These are phyloP conservation scores for Dione vanillae DNA, from an alignment of 2,888 invertebrate genomes.

Conservation along the genomic window DNA sequence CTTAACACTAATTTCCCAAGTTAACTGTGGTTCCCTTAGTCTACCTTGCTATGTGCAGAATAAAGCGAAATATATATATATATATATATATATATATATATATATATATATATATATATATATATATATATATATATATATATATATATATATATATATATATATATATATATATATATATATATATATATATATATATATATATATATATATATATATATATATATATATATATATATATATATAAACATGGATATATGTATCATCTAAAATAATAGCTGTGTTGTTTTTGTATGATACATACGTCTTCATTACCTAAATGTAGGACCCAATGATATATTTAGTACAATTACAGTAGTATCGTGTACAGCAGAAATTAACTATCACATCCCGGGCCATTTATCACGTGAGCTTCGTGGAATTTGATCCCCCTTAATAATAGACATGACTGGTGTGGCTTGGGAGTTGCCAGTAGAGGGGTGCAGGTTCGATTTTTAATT, in stretches of 20 bases:
- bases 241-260: too few relatives aligned
- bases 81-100: too few relatives aligned
- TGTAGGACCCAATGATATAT: slow-evolving; percentile 23
- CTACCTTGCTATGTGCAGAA: too few relatives aligned
- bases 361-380: slow-evolving; percentile 30
- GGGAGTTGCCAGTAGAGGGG: background rate
- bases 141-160: too few relatives aligned
- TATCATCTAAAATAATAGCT: background rate
- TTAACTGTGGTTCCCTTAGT: too few relatives aligned
- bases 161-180: too few relatives aligned
- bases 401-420: slow-evolving; percentile 2
- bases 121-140: too few relatives aligned
- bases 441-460: background rate
- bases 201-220: too few relatives aligned
- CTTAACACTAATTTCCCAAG: background rate
- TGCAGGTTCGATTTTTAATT: background rate
- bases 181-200: too few relatives aligned
- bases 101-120: too few relatives aligned
- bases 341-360: slow-evolving; percentile 23
- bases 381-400: slow-evolving; percentile 17
- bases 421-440: slow-evolving; percentile 13
- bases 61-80: too few relatives aligned
- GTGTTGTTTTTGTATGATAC: slow-evolving; percentile 9
- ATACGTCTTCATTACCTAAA: slow-evolving; percentile 30
- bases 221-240: too few relatives aligned